Percentiles rank a stretch among this genome's conserved stretches.
Evolutionary conservation across 2,113 vertebrate species (phyloP).

Genomic region (Daphoenositta chrysoptera): DNA sequence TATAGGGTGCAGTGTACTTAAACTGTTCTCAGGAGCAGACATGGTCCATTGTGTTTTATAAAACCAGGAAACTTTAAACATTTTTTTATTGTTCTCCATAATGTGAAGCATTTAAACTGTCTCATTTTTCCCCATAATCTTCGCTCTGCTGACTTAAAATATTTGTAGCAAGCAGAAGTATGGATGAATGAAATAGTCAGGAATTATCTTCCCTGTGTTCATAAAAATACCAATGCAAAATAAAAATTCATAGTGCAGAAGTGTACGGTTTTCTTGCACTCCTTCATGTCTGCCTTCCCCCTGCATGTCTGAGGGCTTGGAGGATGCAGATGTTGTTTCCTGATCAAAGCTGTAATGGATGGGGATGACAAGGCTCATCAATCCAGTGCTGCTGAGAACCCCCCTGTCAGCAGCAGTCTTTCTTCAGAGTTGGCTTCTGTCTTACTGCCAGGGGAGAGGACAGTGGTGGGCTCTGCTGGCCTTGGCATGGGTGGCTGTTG

Average conservation of each 20-base stretch:
- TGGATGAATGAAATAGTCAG: background rate
- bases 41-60: slow-evolving; percentile 18
- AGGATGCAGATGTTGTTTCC: background rate
- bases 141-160: slow-evolving; percentile 20
- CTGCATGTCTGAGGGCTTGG: background rate
- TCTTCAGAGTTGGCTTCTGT: background rate
- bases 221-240: slow-evolving; percentile 8
- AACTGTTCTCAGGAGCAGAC: background rate
- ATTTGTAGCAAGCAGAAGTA: background rate
- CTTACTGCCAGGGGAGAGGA: background rate
- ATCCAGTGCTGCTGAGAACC: background rate
- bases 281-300: background rate
- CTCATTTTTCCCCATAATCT: background rate
- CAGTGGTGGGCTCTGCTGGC: background rate
- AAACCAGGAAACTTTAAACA: background rate
- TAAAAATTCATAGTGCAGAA: background rate
- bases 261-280: background rate
- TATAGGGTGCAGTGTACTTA: background rate
- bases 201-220: background rate
- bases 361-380: background rate
- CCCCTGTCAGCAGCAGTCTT: background rate
- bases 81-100: slow-evolving; percentile 12
- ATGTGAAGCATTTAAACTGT: background rate
- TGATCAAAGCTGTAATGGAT: background rate
- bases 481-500: background rate